Conservation (phyloP, 2,113 vertebrate species). For the Muntiacus muntjak region DNA sequence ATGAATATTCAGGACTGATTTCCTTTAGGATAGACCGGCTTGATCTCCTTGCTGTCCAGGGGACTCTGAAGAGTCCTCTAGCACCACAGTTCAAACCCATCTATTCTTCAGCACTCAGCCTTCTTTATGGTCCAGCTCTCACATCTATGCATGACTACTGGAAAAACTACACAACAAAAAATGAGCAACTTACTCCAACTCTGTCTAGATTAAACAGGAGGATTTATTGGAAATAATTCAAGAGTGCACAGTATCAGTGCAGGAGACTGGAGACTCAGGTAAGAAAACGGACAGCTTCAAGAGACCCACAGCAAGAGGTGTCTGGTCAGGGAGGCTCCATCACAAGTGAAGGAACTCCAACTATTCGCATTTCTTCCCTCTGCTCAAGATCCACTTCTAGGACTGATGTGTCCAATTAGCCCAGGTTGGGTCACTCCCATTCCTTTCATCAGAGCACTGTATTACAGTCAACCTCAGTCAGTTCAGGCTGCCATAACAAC, state of each 20-base stretch:
- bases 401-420: not conserved
- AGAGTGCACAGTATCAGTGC: not conserved
- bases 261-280: not conserved
- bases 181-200: not conserved
- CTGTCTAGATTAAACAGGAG: not conserved
- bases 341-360: too few relatives aligned
- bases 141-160: not conserved
- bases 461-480: not conserved
- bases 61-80: not conserved
- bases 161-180: not conserved
- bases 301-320: not conserved
- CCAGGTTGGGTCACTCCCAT: not conserved
- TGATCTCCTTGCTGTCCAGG: not conserved
- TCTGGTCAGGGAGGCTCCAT: fast-evolving
- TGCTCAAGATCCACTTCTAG: not conserved
- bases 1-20: not conserved
- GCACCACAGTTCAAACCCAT: not conserved
- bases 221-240: not conserved
- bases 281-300: not conserved
- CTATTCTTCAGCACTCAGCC: not conserved
- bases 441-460: not conserved
- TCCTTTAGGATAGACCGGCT: not conserved
- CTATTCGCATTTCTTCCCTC: not conserved
- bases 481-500: not conserved
- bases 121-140: not conserved